Percentiles rank a stretch among this genome's conserved stretches.
Evolutionary conservation across 2,113 vertebrate species (phyloP).

Genomic region (Oncorhynchus gorbuscha): DNA sequence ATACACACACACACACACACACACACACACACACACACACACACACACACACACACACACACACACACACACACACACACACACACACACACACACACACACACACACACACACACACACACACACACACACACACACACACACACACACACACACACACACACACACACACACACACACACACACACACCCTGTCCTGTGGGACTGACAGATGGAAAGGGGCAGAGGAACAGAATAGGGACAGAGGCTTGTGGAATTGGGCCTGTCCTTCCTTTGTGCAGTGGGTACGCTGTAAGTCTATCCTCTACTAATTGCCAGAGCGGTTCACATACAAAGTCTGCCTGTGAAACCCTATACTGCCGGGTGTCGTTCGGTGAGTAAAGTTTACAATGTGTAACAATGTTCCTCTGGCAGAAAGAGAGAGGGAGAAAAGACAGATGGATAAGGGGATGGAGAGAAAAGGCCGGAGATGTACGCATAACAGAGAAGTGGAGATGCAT

Average conservation of each 20-base stretch:
- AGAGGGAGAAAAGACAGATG: slow-evolving; percentile 29
- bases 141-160: slow-evolving; percentile 14
- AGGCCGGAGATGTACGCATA: no score
- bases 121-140: slow-evolving; percentile 2
- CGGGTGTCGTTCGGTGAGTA: slow-evolving; percentile 58
- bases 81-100: slow-evolving; percentile 23
- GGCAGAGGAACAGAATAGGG: slow-evolving; percentile 37
- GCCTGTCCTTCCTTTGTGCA: slow-evolving; percentile 61
- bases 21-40: slow-evolving; percentile 15
- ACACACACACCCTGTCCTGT: slow-evolving; percentile 53
- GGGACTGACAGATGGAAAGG: slow-evolving; percentile 73
- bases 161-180: slow-evolving; percentile 13
- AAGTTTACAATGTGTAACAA: slow-evolving; percentile 69
- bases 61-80: slow-evolving; percentile 40
- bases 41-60: slow-evolving; percentile 21
- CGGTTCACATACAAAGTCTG: slow-evolving; percentile 71
- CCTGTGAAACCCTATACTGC: slow-evolving; percentile 67
- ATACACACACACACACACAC: slow-evolving; percentile 2
- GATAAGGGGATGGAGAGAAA: background rate
- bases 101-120: no score
- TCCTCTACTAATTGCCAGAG: slow-evolving; percentile 74
- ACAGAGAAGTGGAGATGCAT: background rate
- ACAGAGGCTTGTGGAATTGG: slow-evolving; percentile 49
- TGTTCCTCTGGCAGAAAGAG: slow-evolving; percentile 44
- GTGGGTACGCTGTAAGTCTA: slow-evolving; percentile 71